phyloP scores from a whole-genome alignment of 2,113 vertebrate genomes.

The Daboia siamensis region DNA sequence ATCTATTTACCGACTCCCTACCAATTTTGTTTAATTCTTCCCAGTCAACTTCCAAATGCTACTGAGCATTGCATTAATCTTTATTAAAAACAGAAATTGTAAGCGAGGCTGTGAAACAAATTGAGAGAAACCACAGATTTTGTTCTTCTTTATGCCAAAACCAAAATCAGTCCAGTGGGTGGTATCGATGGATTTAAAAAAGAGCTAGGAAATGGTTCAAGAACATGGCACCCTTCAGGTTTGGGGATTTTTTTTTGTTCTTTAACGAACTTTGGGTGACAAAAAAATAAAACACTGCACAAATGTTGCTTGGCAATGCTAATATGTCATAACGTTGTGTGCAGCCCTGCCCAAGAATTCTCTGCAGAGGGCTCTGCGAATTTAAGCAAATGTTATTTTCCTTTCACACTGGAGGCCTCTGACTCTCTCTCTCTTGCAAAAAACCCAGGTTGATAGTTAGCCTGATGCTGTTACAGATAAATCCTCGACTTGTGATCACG shows the following conservation, averaged over 20 bases:
- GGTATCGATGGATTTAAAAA: neutral
- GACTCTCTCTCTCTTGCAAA: neutral
- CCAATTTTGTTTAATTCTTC: conserved; percentile 32
- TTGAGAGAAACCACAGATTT: conserved; percentile 29
- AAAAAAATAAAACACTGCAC: neutral
- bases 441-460: neutral
- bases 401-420: neutral
- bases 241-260: neutral
- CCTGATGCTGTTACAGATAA: neutral
- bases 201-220: neutral
- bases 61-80: conserved; percentile 20
- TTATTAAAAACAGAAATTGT: conserved; percentile 30
- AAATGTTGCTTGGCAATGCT: neutral
- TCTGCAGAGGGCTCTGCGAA: neutral
- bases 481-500: too few species aligned
- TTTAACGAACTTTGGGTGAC: neutral
- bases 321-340: neutral
- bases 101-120: conserved; percentile 15
- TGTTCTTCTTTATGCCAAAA: conserved; percentile 17
- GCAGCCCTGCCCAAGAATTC: neutral
- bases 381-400: neutral
- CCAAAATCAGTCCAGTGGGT: conserved; percentile 16
- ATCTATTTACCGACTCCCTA: conserved; percentile 31
- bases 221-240: neutral
- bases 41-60: conserved; percentile 6